Base-by-base conservation (phyloP, 2,888 invertebrate genomes). In the Hyppa rectilinea region DNA sequence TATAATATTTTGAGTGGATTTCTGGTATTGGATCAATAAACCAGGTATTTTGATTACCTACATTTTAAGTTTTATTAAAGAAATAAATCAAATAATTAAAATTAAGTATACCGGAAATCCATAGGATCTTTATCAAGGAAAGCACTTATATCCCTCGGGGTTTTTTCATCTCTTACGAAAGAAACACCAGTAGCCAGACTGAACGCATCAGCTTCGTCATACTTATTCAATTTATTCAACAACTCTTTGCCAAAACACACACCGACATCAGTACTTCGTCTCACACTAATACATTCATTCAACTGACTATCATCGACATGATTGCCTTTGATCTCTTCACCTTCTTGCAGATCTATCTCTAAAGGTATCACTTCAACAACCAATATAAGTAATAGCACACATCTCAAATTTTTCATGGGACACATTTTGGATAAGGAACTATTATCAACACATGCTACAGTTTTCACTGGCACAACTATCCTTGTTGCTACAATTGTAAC, bases 161-260 rank as follows among this genome's bases (percentile, higher is more conserved):
- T 96, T 67, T 97, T 96, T 36, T 97, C 97, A 86, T 97, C 97
- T 85, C 97, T 96, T 0, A 96, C 96, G 79, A 97, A 96, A 20
- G 96, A 96, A 4, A 98, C 93, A 20, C 97, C 97, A 43, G 96
- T 96, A 0, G 97, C 96, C 68, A 98, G 93, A 83, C 97, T 97
- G 73, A 97, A 97, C 29, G 97, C 96, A 10, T 97, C 97, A 1
- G 96, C 93, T 84, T 97, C 97, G 75, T 98, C 97, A 78, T 97
- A 96, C 62, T 96, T 95, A 85, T 97, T 97, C 17, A 98, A 89
- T 77, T 97, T 96, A 82, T 95, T 96, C 29, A 98, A 88, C 9
- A 97, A 95, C n/a, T 97, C 97, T 38, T 97, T 97, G 1, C 97
- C 97, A 63, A 97, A 94, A 90, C 98, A 98, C 73, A 97, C 97